Evolutionary conservation across 2,113 vertebrate genomes (phyloP), one percentile per base, ranked within the genome.

Genomic region (Sula dactylatra): DNA sequence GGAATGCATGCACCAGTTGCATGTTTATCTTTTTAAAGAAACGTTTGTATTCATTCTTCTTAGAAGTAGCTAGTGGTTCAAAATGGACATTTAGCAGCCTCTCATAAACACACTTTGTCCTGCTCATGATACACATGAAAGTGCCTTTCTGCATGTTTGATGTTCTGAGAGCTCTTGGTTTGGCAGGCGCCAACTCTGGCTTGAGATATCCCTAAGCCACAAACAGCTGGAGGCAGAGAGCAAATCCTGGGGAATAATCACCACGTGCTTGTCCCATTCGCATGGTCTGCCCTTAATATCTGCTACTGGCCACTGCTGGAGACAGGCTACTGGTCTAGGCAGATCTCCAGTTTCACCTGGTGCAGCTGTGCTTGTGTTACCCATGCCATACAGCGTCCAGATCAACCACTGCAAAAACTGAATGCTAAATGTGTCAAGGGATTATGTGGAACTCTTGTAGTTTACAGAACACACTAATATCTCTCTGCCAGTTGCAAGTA

Each of bases 141-240:
- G 96, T 32, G 58, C 40, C 34, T 88, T 72, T 88, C 87, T 95
- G 74, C 49, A 19, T 52, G 78, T 96, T 95, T 96, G 96, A 94
- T 92, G 87, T 95, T 95, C 91, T 80, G 67, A 69, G 82, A 94
- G 90, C 49, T 77, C 74, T 77, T 11, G 84, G 62, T 70, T 95
- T 95, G 96, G 94, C 94, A 96, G 61, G 80, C 25, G 0, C 54
- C 50, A 65, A 13, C 45, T 91, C 81, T 95, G 87, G 87, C 87
- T 94, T 10, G 0, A 61, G 80, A 72, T 80, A 50, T 32, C 87
- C 70, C 56, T 22, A 65, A 89, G 62, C 74, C 96, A 94, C 87
- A 85, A 85, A 74, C 52, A 93, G 92, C 82, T 95, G 66, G 62
- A 96, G 69, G 69, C 69, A 73, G 70, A 81, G 38, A 93, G 82